Evolutionary conservation across 2,113 vertebrate genomes (phyloP), one percentile per base, ranked within the genome.

Genomic region (Callorhinus ursinus): DNA sequence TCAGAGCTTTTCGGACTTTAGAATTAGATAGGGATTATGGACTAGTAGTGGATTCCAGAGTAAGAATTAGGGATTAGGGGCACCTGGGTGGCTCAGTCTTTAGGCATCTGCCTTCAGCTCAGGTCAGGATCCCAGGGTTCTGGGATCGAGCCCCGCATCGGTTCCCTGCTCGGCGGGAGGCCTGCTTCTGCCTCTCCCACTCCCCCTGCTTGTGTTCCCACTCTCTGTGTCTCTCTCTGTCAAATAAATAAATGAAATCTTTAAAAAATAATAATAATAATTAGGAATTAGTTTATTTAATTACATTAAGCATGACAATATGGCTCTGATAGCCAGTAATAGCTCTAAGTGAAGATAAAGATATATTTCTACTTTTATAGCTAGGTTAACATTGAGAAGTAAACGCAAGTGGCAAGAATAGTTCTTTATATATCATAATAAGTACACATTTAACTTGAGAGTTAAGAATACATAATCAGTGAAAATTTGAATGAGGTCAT

Each of bases 391-490:
- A 42, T 65, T 53, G 28, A 67, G 49, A 91, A 39, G 67, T 91
- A 83, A 93, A 74, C 5, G 7, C 21, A 77, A 61, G n/a, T 51
- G n/a, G 77, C 69, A 59, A 88, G 51, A 96, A 87, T 74, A 31
- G 13, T 91, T 76, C 33, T 93, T 91, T 87, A 8, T 90, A 36
- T 39, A 28, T 90, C 59, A 57, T 57, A 79, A 31, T 59, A 79
- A 63, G 79, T 42, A 46, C 7, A 46, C n/a, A 71, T 85, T 95
- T 72, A 81, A 74, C 39, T 92, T 90, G 80, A 93, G n/a, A 80
- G 21, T 92, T 89, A 65, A 89, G 72, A 46, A 71, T 79, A 69
- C 7, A 46, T 76, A 57, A 55, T 83, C 46, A 51, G 19, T 91
- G 46, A 74, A 87, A 81, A 87, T 87, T n/a, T 71, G 33, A 79